Conservation (phyloP, 1,140 invertebrate species). For the Ptiloglossa arizonensis region DNA sequence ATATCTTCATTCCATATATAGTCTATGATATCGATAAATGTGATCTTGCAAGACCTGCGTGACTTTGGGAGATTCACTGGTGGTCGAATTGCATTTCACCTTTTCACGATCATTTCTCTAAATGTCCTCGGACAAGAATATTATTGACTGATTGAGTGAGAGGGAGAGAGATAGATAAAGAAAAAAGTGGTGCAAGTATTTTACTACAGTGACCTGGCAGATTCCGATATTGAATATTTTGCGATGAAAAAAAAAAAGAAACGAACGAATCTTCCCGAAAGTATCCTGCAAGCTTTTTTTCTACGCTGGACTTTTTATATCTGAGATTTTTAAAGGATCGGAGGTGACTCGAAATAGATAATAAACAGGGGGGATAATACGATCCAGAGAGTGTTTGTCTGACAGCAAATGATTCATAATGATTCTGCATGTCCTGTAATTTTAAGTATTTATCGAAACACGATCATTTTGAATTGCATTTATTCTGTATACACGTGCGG, state of each 20-base stretch:
- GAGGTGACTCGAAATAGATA: not conserved
- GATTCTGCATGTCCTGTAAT: constrained; percentile 1
- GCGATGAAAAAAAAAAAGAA: constrained; percentile 17
- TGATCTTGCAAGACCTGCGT: constrained; percentile 21
- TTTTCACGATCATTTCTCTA: not conserved
- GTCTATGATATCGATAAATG: constrained; percentile 7
- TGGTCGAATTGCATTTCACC: constrained; percentile 3
- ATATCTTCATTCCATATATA: not conserved
- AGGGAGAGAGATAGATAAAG: not conserved
- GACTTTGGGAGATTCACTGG: constrained; percentile 5
- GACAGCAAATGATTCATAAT: not conserved
- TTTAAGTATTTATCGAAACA: not conserved
- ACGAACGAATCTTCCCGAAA: constrained; percentile 24
- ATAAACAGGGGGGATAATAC: not conserved
- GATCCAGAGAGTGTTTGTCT: not conserved
- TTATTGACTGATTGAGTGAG: not conserved
- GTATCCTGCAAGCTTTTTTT: constrained; percentile 12
- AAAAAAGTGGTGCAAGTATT: constrained; percentile 47
- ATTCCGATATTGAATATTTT: constrained; percentile 53
- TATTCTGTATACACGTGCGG: not conserved
- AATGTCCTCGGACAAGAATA: not conserved
- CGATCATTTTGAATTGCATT: constrained; percentile 19
- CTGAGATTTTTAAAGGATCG: constrained; percentile 8
- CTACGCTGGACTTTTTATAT: constrained; percentile 22
- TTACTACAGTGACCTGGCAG: constrained; percentile 54